A percentile compares a stretch with the other conserved stretches of the same genome.
These are phyloP conservation scores for Oxyscelio sp. DNA, from an alignment of 2,888 invertebrate species.

Conservation along the genomic window DNA sequence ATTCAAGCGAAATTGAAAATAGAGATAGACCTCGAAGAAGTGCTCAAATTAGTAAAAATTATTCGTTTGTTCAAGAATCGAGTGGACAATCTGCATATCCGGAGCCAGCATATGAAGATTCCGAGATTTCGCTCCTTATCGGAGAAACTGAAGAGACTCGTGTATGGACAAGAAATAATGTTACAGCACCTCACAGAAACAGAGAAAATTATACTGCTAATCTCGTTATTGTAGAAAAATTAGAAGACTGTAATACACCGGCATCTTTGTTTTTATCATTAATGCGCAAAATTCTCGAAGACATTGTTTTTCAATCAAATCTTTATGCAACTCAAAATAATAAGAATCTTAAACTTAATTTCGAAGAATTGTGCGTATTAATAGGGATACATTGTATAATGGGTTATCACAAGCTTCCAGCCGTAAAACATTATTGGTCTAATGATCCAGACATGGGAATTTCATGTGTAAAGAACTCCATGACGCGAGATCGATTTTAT, in stretches of 20 bases:
- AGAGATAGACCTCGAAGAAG: slow-evolving; percentile 4
- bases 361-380: slow-evolving; percentile 6
- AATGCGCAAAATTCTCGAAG: neutral
- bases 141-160: slow-evolving; percentile 6
- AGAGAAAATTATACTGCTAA: neutral
- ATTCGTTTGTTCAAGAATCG: slow-evolving; percentile 1
- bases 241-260: slow-evolving; percentile 18
- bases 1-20: neutral
- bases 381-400: slow-evolving; percentile 1
- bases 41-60: neutral
- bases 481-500: slow-evolving; percentile 25
- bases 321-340: too few relatives aligned
- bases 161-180: slow-evolving; percentile 10
- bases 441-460: slow-evolving; percentile 12
- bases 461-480: neutral
- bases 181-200: neutral
- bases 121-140: neutral
- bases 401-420: slow-evolving; percentile 17
- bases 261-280: slow-evolving; percentile 5
- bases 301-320: slow-evolving; percentile 19
- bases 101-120: neutral
- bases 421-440: too few relatives aligned
- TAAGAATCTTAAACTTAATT: slow-evolving; percentile 31
- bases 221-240: slow-evolving; percentile 8
- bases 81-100: neutral